A percentile compares a stretch with the other conserved stretches of the same genome.
These are phyloP conservation scores for Rhinoraja longicauda DNA, from an alignment of 2,797 vertebrate genomes.

Conservation along the genomic window DNA sequence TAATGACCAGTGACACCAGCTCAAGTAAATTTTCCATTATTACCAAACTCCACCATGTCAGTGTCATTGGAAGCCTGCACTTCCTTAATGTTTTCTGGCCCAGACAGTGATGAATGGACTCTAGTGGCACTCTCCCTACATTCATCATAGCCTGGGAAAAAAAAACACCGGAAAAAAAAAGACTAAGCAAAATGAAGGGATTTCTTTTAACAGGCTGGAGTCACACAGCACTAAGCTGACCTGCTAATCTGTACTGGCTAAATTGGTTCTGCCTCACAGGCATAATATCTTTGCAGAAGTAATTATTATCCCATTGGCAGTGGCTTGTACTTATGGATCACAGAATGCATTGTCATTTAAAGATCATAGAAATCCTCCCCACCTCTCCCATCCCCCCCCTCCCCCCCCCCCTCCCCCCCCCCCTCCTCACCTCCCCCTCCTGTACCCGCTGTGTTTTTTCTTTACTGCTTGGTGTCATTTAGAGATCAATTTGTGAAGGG, in stretches of 20 bases:
- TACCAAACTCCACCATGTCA: constrained; percentile 34
- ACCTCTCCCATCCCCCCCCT: constrained; percentile 36
- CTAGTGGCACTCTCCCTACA: constrained; percentile 17
- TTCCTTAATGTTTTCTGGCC: constrained; percentile 37
- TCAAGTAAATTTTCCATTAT: constrained; percentile 39
- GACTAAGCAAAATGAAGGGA: constrained; percentile 22
- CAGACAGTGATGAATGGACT: constrained; percentile 39
- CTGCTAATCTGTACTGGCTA: constrained; percentile 36
- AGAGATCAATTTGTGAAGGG: constrained; percentile 33
- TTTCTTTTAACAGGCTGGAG: constrained; percentile 8
- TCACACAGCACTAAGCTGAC: constrained; percentile 29
- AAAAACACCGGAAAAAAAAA: constrained; percentile 25
- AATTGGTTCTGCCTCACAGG: constrained; percentile 39
- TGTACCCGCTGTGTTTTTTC: constrained; percentile 25
- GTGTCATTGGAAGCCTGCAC: constrained; percentile 36
- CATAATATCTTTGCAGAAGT: constrained; percentile 37
- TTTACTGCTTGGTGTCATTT: constrained; percentile 36
- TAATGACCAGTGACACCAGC: constrained; percentile 37
- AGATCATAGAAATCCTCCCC: constrained; percentile 35
- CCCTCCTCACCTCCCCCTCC: not conserved
- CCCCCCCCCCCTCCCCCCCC: not conserved
- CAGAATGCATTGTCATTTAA: constrained; percentile 40
- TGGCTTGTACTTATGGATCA: constrained; percentile 38
- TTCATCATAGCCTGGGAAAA: constrained; percentile 7
- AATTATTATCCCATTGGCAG: constrained; percentile 39